Evolutionary conservation across 2,113 vertebrate species (phyloP).

Genomic region (Anarhynchus alexandrinus): DNA sequence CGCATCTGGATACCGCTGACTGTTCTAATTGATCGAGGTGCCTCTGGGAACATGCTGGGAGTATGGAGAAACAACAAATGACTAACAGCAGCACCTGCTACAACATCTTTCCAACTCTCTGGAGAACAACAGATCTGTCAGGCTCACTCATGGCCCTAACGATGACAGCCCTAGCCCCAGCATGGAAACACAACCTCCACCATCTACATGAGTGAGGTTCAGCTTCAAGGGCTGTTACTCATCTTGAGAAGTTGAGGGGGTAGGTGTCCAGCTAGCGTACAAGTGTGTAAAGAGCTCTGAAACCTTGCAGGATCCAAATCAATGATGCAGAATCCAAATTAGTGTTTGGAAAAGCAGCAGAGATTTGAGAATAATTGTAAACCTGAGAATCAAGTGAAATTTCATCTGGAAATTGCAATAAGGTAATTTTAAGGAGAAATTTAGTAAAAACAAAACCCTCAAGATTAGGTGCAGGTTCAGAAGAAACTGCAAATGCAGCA

Average conservation of each 20-base stretch:
- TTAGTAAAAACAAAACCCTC: neutral
- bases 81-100: neutral
- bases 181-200: neutral
- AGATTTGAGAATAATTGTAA: neutral
- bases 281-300: neutral
- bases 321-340: fast-evolving
- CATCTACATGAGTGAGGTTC: neutral
- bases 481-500: neutral
- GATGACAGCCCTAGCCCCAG: neutral
- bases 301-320: neutral
- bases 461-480: neutral
- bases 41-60: neutral
- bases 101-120: neutral
- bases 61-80: fast-evolving
- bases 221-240: neutral
- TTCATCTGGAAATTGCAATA: neutral
- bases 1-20: neutral
- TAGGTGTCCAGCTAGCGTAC: neutral
- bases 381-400: neutral
- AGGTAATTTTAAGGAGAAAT: neutral
- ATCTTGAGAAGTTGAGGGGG: neutral
- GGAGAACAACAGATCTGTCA: neutral
- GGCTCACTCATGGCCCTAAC: neutral
- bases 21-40: neutral
- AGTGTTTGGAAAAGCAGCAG: neutral